Conservation (phyloP, 30 jellyfish, hydroid and myxozoan genomes). For the Morbakka virulenta region DNA sequence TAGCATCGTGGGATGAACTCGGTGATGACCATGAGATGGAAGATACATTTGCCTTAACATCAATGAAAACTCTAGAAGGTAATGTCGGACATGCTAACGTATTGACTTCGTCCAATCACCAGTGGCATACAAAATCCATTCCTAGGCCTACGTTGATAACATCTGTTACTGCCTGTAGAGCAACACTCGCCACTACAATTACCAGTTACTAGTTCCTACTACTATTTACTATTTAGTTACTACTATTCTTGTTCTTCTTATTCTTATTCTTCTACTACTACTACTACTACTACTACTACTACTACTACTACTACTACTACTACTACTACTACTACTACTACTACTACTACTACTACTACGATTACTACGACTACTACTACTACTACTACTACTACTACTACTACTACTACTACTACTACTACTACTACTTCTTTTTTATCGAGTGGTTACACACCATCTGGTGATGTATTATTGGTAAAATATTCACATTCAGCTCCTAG, state of each 20-base stretch:
- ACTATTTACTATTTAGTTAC: not conserved
- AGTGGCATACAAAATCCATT: not conserved
- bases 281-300: not conserved
- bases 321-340: too few relatives aligned
- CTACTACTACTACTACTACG: too few relatives aligned
- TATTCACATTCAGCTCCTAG: too few relatives aligned
- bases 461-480: too few relatives aligned
- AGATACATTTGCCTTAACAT: constrained; percentile 83
- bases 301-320: too few relatives aligned
- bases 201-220: not conserved
- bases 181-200: not conserved
- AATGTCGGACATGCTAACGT: not conserved
- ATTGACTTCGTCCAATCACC: not conserved
- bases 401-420: too few relatives aligned
- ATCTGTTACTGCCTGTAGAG: not conserved
- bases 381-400: too few relatives aligned
- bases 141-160: not conserved
- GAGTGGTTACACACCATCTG: too few relatives aligned
- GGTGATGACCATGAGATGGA: constrained; percentile 91
- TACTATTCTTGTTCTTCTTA: not conserved
- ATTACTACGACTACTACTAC: too few relatives aligned
- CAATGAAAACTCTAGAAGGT: constrained; percentile 92
- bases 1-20: constrained; percentile 98
- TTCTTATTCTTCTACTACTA: not conserved
- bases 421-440: too few relatives aligned